phyloP scores from a whole-genome alignment of 2,888 invertebrate genomes.

The Congeria kusceri region DNA sequence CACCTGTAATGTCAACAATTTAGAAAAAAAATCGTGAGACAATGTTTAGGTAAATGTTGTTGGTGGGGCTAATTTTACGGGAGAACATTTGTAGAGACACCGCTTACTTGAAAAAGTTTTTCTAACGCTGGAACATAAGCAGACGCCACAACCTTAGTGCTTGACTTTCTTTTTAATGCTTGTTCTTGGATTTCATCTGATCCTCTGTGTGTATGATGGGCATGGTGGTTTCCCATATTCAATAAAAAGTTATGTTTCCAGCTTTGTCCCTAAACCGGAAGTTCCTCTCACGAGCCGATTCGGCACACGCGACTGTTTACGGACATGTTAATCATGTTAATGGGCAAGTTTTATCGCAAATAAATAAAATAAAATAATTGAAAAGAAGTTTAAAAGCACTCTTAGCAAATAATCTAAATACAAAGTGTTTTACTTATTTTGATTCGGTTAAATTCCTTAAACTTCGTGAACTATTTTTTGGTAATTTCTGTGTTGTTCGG shows the following conservation, averaged over 20 bases:
- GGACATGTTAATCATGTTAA: not conserved
- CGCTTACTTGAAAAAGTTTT: constrained; percentile 74
- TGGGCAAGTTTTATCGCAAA: not conserved
- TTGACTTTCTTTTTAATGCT: constrained; percentile 26
- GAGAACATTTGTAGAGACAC: not conserved
- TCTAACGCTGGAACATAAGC: constrained; percentile 67
- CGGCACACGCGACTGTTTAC: not conserved
- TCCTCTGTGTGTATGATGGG: constrained; percentile 27
- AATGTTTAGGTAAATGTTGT: too few relatives aligned
- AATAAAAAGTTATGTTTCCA: constrained; percentile 30
- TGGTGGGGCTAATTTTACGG: too few relatives aligned
- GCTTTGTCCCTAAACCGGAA: constrained; percentile 28
- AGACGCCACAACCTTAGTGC: constrained; percentile 38
- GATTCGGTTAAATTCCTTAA: too few relatives aligned
- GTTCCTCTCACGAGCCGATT: constrained; percentile 11
- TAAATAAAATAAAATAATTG: too few relatives aligned
- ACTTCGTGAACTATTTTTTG: too few relatives aligned
- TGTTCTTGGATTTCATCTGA: constrained; percentile 21
- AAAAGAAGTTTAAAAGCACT: too few relatives aligned
- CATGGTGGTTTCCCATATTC: constrained; percentile 61
- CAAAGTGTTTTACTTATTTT: too few relatives aligned
- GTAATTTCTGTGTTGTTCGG: too few relatives aligned
- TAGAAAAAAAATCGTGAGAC: too few relatives aligned
- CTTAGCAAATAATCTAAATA: too few relatives aligned
- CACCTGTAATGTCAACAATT: too few relatives aligned